A percentile compares a stretch with the other conserved stretches of the same genome.
These are phyloP conservation scores for Rotaria macrura DNA, from an alignment of 2,888 invertebrate genomes.

Conservation along the genomic window DNA sequence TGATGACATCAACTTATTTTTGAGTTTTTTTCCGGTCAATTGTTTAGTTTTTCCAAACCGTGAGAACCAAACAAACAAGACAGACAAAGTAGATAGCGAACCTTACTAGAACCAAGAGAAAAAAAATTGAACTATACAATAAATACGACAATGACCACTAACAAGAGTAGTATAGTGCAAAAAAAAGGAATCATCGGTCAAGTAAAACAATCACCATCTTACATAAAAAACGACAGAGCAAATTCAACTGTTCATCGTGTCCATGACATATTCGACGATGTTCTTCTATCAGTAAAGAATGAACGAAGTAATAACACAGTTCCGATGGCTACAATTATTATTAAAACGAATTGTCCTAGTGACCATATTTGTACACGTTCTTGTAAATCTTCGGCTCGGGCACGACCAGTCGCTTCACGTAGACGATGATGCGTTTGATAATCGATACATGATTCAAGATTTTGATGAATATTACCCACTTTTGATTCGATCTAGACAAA, in stretches of 20 bases:
- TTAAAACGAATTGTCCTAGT: slow-evolving; percentile 39
- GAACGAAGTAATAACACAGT: slow-evolving; percentile 43
- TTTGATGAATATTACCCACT: slow-evolving; percentile 76
- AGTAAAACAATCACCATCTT: background rate
- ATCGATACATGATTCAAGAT: slow-evolving; percentile 74
- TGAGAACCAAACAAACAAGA: background rate
- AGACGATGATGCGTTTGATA: slow-evolving; percentile 92
- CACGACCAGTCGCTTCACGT: slow-evolving; percentile 82
- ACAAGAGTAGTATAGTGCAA: background rate
- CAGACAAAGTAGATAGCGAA: background rate
- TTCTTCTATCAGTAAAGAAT: slow-evolving; percentile 39
- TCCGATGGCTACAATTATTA: slow-evolving; percentile 42
- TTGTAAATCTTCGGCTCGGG: slow-evolving; percentile 88
- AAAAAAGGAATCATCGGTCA: background rate
- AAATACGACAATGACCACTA: background rate
- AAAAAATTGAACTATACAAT: slow-evolving; percentile 3
- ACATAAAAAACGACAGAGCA: background rate
- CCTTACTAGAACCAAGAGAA: background rate
- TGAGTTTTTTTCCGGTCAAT: background rate
- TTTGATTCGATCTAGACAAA: slow-evolving; percentile 67
- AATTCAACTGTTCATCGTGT: background rate
- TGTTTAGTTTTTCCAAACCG: background rate
- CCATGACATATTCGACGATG: background rate
- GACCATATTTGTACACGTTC: slow-evolving; percentile 57
- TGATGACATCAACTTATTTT: background rate